phyloP scores from a whole-genome alignment of 2,113 vertebrate genomes.

The Leucopternis melanops region DNA sequence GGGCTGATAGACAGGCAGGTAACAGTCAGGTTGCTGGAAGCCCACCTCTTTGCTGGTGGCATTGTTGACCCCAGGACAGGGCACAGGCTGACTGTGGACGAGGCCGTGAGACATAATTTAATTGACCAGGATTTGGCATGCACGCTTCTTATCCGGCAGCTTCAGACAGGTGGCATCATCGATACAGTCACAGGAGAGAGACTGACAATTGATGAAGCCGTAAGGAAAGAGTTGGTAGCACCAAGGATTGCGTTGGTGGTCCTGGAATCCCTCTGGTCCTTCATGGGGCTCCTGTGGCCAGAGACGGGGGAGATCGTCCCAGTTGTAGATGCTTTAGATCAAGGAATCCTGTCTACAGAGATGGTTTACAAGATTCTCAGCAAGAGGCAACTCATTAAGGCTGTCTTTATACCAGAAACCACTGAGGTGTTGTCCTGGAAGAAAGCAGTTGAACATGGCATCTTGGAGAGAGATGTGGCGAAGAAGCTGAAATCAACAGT shows the following conservation, averaged over 20 bases:
- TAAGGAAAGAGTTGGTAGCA: slow-evolving; percentile 77
- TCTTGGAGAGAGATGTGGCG: slow-evolving; percentile 68
- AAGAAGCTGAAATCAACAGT: slow-evolving; percentile 67
- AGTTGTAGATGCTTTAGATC: slow-evolving; percentile 80
- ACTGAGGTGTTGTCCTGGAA: slow-evolving; percentile 78
- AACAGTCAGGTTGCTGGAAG: slow-evolving; percentile 81
- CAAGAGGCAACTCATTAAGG: slow-evolving; percentile 75
- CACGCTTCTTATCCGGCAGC: slow-evolving; percentile 81
- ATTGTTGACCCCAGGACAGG: slow-evolving; percentile 90
- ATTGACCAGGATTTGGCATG: slow-evolving; percentile 89
- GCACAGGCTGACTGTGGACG: slow-evolving; percentile 79
- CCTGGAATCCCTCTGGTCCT: slow-evolving; percentile 83
- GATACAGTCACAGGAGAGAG: slow-evolving; percentile 77
- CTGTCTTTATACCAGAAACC: slow-evolving; percentile 80
- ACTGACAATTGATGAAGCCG: slow-evolving; percentile 80
- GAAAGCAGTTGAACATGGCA: slow-evolving; percentile 63
- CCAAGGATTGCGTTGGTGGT: slow-evolving; percentile 77
- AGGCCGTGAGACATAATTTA: slow-evolving; percentile 79
- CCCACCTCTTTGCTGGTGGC: slow-evolving; percentile 92
- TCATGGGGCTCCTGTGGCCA: slow-evolving; percentile 85
- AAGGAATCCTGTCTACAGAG: slow-evolving; percentile 81
- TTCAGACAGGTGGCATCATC: slow-evolving; percentile 84
- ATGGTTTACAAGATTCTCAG: slow-evolving; percentile 74
- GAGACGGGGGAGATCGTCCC: slow-evolving; percentile 85
- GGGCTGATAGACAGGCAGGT: slow-evolving; percentile 87